Evolutionary conservation across 2,113 vertebrate species (phyloP).

Genomic region (Onychostruthus taczanowskii): DNA sequence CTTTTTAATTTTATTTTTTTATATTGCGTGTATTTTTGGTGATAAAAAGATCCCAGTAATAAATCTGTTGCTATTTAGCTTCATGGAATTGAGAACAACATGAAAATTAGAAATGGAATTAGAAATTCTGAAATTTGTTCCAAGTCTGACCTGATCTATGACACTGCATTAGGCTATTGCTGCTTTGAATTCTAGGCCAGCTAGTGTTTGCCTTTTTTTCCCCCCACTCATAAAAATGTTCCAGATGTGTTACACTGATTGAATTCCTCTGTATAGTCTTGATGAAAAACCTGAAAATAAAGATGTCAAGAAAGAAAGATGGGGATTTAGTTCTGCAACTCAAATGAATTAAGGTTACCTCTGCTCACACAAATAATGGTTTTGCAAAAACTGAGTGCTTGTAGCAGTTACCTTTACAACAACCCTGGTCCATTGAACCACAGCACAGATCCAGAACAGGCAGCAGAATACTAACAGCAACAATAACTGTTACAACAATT

Average conservation of each 20-base stretch:
- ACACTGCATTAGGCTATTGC: neutral
- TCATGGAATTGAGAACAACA: neutral
- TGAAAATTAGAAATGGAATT: neutral
- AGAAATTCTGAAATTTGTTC: conserved; percentile 1
- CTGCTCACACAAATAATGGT: neutral
- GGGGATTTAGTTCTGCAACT: neutral
- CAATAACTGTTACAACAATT: neutral
- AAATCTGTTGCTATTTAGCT: neutral
- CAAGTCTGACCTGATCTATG: neutral
- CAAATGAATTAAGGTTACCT: neutral
- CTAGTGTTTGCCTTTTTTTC: neutral
- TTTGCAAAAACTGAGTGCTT: neutral
- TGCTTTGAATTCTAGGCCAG: conserved; percentile 19
- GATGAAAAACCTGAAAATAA: conserved; percentile 33
- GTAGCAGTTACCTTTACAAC: neutral
- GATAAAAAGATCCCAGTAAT: neutral
- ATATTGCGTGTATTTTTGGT: neutral
- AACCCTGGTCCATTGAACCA: neutral
- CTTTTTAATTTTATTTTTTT: neutral
- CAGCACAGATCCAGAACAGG: conserved; percentile 48
- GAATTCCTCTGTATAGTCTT: neutral
- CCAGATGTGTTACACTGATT: neutral
- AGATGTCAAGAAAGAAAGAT: conserved; percentile 30
- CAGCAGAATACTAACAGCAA: conserved; percentile 8
- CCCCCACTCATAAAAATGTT: neutral